Base-by-base conservation (phyloP, 2,888 invertebrate species). In the Caenorhabditis sp. region DNA sequence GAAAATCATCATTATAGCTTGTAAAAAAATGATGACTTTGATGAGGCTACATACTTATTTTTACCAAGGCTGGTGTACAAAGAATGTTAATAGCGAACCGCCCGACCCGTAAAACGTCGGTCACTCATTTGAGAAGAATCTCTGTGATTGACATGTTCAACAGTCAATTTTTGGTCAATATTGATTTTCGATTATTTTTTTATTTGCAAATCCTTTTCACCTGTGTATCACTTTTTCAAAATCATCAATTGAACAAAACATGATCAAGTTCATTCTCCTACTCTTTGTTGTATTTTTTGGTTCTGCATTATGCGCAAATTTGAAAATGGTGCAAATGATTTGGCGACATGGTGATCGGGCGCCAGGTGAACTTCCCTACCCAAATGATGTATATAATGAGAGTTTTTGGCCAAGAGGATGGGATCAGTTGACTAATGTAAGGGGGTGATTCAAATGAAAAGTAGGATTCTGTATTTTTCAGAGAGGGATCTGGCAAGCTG, bases 321-420 rank as follows among this genome's bases (percentile, higher is more conserved):
- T 83, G 12, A 66, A 67, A 26, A 80, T 74, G 63, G 70, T 83
- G 25, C 82, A 79, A 60, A 77, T 78, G 93, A 87, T 95, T 54
- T 95, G 90, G 88, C 91, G 95, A 67, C 96, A 96, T 90, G 96
- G 96, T 17, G 95, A 95, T 88, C 91, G 96, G 76, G 94, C 94
- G 57, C 94, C 94, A 0, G 66, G 67, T 1, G 70, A 65, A 2
- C 59, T 81, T 8, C 84, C 84, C 1, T 84, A 84, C 63, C 84
- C 83, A 14, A 66, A 76, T 10, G 84, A 84, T 67, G 38, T n/a
- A 27, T 70, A 84, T 52, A 76, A 66, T 63, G 81, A 77, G 59
- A 68, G 43, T 7, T 66, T 53, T 43, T 84, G 84, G 84, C 82
- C 83, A 17, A 50, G 84, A 43, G 84, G 84, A 25, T 84, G 84